Base-by-base conservation (phyloP, 2,113 vertebrate genomes). In the Cyphomyrus discorhynchus region DNA sequence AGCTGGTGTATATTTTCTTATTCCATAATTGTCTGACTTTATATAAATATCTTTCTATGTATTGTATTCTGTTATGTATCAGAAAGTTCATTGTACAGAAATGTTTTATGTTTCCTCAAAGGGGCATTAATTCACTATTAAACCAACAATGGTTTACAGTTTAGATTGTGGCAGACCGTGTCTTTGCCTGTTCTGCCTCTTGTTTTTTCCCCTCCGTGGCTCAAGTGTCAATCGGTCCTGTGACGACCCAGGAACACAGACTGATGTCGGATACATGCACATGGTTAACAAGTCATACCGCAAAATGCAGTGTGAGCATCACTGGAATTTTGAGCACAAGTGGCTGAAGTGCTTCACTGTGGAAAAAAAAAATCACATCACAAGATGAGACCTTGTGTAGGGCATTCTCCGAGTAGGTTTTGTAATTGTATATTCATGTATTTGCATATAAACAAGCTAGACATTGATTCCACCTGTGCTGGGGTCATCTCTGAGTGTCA, bases 81-180 rank as follows among this genome's bases (percentile, higher is more conserved):
- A 93, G 90, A 93, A 92, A 91, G 39, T 49, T 39, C 31, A 77
- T 24, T 90, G 89, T 90, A 92, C 89, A 52, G 89, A 80, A 88
- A 87, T 83, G 90, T 89, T 93, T 93, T 92, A 92, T 92, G 93
- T 92, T 92, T 93, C 53, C 89, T 53, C 58, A 90, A 94, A 92
- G 86, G 90, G 91, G 91, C 62, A 86, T 87, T 85, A 92, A 93
- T 94, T 94, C 94, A 92, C 91, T 94, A 94, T 94, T 94, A 95
- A 95, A 94, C 91, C 53, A 90, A 53, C n/a, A 91, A 90, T 91
- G 92, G 89, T 82, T 87, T 88, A 88, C 35, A 85, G 50, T 74
- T 89, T 45, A 10, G 17, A 88, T 31, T 86, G 39, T 35, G 42
- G 3, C 74, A 84, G 35, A 52, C 74, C 74, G 88, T n/a, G 7